A percentile compares a stretch with the other conserved stretches of the same genome.
These are phyloP conservation scores for Malacosoma neustria DNA, from an alignment of 2,888 invertebrate genomes.

Conservation along the genomic window DNA sequence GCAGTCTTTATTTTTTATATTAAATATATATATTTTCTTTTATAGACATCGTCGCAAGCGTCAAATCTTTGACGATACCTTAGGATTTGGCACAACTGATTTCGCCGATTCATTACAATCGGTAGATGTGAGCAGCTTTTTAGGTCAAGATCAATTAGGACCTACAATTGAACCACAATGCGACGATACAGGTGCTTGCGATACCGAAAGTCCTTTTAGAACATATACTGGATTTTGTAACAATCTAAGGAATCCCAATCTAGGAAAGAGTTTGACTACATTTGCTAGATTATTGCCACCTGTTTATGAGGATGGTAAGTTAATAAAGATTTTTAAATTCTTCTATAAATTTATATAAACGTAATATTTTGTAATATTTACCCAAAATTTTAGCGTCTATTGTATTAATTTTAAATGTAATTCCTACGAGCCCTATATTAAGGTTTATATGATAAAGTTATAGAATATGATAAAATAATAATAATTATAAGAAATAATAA, in stretches of 20 bases:
- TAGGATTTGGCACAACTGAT: slow-evolving; percentile 67
- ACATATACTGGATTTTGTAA: slow-evolving; percentile 91
- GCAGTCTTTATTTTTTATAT: no score
- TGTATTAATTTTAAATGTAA: no score
- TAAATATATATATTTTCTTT: slow-evolving; percentile 8
- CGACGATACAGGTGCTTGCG: slow-evolving; percentile 82
- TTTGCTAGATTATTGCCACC: slow-evolving; percentile 90
- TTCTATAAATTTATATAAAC: no score
- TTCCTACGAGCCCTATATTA: no score
- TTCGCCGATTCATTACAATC: slow-evolving; percentile 85
- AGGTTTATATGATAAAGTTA: no score
- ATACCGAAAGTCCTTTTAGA: slow-evolving; percentile 80
- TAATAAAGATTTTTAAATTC: no score
- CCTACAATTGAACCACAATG: slow-evolving; percentile 81
- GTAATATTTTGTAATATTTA: no score
- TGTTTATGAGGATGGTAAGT: slow-evolving; percentile 88
- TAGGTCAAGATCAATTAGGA: slow-evolving; percentile 75
- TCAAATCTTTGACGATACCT: slow-evolving; percentile 79
- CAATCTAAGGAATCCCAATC: slow-evolving; percentile 86
- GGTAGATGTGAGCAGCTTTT: slow-evolving; percentile 83
- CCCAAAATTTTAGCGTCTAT: no score
- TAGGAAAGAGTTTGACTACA: slow-evolving; percentile 89
- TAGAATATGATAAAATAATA: no score
- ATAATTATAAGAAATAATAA: no score
- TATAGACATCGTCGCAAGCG: slow-evolving; percentile 78